Evolutionary conservation across 35 echinoderm and acorn worm species (phyloP), one percentile per base, ranked within the genome.

Genomic region (Ophiothrix spiculata): DNA sequence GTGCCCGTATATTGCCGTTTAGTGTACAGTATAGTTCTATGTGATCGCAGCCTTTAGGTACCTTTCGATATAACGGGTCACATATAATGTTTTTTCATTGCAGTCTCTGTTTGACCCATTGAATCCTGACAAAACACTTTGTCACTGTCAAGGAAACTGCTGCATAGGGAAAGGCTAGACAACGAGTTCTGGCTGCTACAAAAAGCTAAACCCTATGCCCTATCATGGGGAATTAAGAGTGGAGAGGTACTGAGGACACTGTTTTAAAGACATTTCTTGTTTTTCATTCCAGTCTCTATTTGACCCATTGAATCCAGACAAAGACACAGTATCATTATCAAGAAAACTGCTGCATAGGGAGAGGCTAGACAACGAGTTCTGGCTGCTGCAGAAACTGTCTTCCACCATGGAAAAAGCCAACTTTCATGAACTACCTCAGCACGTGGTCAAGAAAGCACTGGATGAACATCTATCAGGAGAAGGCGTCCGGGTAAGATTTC

Each of bases 141-240:
- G 1, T 39, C 85, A 15, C 17, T 69, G 60, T 83, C 81, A 29
- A 88, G 86, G 39, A 49, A 80, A 37, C 56, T 86, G 8, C 75
- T 36, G 13, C 84, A 81, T 31, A 76, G 90, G 36, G 96, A 99
- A 73, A 91, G 73, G 37, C 69, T 88, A 38, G 96, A 99, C 86
- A 99, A 83, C 81, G 96, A 99, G 73, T 99, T 99, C 79, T 99
- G 96, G 96, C 75, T 99, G 78, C 86, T 99, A 35, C 89, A 94
- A 84, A 99, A 94, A 38, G 0, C 19, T 36, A 74, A 74, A 74
- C n/a, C 16, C 82, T 99, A 1, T 39, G 39, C 1, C 38, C 77
- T 38, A 69, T 99, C 33, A 94, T 99, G 96, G 89, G 87, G 64
- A 99, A 86, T 17, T 15, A 74, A 6, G 33, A 21, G n/a, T 23